Evolutionary conservation across 2,113 vertebrate genomes (phyloP).

Genomic region (Periophthalmodon schlosseri): DNA sequence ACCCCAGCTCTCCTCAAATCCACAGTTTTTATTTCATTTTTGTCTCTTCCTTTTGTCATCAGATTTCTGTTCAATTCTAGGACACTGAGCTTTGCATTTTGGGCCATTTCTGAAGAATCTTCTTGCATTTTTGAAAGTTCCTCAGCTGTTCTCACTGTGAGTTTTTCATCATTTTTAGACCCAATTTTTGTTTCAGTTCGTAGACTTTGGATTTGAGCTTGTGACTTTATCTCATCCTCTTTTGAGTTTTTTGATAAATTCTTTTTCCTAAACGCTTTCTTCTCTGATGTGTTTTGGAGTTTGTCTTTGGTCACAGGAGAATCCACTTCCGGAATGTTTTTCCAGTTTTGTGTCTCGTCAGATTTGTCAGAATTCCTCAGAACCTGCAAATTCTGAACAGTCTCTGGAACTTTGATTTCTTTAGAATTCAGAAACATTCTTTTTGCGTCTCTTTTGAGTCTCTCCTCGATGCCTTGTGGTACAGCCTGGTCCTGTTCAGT

Average conservation of each 20-base stretch:
- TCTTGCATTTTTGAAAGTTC: too few species aligned
- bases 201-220: neutral
- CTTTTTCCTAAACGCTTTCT: neutral
- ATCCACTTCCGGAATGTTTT: neutral
- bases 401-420: neutral
- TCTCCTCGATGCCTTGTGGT: too few species aligned
- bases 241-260: neutral
- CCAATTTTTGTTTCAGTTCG: neutral
- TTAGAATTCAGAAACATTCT: too few species aligned
- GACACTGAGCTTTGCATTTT: neutral
- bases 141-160: too few species aligned
- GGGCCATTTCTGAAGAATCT: neutral
- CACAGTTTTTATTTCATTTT: too few species aligned
- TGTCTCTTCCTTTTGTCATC: too few species aligned
- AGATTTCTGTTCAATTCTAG: too few species aligned
- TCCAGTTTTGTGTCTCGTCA: neutral
- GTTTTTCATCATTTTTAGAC: neutral
- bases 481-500: too few species aligned
- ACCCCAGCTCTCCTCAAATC: too few species aligned
- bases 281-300: neutral
- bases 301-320: too few species aligned
- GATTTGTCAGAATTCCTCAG: neutral
- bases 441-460: too few species aligned
- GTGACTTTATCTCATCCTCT: too few species aligned
- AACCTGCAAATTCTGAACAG: neutral